Evolutionary conservation across 2,888 invertebrate genomes (phyloP).

Genomic region (Gryllus longicercus): DNA sequence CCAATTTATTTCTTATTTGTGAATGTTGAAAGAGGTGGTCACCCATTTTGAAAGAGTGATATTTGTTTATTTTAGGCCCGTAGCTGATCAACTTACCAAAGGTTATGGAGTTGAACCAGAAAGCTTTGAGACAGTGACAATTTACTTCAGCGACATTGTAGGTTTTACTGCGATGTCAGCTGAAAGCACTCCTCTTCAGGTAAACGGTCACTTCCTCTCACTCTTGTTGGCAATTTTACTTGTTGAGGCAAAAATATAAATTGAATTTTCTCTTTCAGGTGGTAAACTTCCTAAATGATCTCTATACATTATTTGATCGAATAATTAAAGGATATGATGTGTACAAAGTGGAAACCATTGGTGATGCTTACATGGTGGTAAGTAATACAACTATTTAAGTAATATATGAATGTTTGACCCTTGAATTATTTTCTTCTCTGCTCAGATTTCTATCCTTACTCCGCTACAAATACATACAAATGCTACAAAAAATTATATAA

Average conservation of each 20-base stretch:
- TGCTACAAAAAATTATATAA: too few relatives aligned
- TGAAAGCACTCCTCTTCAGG: slow-evolving; percentile 87
- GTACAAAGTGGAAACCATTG: slow-evolving; percentile 95
- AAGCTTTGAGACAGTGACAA: slow-evolving; percentile 88
- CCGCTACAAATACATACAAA: too few relatives aligned
- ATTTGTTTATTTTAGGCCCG: slow-evolving; percentile 60
- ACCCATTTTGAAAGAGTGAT: too few relatives aligned
- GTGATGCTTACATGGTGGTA: slow-evolving; percentile 76
- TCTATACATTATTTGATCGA: slow-evolving; percentile 94
- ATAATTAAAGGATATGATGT: slow-evolving; percentile 97
- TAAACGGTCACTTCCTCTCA: slow-evolving; percentile 41
- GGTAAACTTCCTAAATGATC: slow-evolving; percentile 94
- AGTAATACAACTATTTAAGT: slow-evolving; percentile 42
- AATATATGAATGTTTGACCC: not conserved
- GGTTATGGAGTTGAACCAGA: slow-evolving; percentile 91
- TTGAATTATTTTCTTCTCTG: too few relatives aligned
- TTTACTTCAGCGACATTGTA: slow-evolving; percentile 96
- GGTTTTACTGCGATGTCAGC: slow-evolving; percentile 95
- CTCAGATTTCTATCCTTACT: too few relatives aligned
- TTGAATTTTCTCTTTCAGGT: slow-evolving; percentile 53
- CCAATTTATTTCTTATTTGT: too few relatives aligned
- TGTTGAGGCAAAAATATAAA: too few relatives aligned
- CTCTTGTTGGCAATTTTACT: too few relatives aligned
- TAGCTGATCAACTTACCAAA: slow-evolving; percentile 80
- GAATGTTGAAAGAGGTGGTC: too few relatives aligned